phyloP scores from a whole-genome alignment of 2,113 vertebrate genomes.

The Phasianus colchicus region DNA sequence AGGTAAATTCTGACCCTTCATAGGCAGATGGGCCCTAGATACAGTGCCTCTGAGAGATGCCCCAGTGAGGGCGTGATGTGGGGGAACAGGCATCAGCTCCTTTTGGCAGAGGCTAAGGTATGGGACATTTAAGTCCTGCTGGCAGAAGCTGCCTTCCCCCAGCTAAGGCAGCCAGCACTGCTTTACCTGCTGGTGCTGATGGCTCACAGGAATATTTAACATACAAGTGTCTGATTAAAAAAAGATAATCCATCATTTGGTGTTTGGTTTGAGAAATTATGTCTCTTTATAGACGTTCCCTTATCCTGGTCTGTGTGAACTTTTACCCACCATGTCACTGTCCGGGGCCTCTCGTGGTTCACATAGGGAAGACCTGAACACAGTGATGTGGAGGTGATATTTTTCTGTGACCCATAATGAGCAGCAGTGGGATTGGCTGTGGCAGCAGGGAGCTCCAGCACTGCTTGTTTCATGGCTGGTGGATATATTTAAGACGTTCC shows the following conservation, averaged over 20 bases:
- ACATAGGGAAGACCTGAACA: not conserved
- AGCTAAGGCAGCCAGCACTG: not conserved
- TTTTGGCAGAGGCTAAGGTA: not conserved
- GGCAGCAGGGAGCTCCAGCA: not conserved
- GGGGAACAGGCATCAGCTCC: not conserved
- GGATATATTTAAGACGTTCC: not conserved
- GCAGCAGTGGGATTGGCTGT: not conserved
- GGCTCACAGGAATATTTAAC: not conserved
- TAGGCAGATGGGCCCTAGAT: not conserved
- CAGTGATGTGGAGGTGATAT: not conserved
- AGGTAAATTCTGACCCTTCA: slow-evolving; percentile 36
- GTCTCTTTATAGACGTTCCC: not conserved
- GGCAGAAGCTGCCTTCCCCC: not conserved
- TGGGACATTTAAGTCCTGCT: not conserved
- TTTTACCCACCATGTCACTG: not conserved
- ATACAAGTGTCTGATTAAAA: not conserved
- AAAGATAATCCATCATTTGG: not conserved
- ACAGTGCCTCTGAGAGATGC: not conserved
- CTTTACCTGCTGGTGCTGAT: not conserved
- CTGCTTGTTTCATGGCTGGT: not conserved
- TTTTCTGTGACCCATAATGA: not conserved
- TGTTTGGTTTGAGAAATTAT: not conserved
- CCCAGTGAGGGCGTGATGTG: not conserved
- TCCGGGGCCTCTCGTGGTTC: rapidly evolving
- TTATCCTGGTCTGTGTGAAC: not conserved